Percentiles rank a stretch among this genome's conserved stretches.
Conservation (phyloP, 2,888 invertebrate species). For the Synanthedon andrenaeformis region DNA sequence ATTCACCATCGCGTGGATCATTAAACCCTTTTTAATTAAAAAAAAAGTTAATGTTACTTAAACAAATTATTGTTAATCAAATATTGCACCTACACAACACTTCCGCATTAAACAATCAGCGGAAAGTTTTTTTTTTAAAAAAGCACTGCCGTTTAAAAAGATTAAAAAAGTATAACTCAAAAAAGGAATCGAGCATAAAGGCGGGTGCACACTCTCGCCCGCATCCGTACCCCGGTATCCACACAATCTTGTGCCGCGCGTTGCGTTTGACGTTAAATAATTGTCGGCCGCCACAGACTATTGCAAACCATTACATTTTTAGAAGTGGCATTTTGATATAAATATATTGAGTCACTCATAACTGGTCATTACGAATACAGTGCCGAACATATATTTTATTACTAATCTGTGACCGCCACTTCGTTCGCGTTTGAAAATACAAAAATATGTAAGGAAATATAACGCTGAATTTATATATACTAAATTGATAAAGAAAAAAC, state of each 20-base stretch:
- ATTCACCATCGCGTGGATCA: too few species aligned
- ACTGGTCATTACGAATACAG: too few species aligned
- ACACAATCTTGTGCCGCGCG: conserved; percentile 36
- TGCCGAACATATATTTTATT: too few species aligned
- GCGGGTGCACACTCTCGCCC: conserved; percentile 3
- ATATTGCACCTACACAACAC: too few species aligned
- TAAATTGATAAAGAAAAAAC: too few species aligned
- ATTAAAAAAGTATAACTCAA: conserved; percentile 8
- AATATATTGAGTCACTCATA: too few species aligned
- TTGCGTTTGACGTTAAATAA: conserved; percentile 57
- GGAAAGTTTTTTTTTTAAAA: neutral
- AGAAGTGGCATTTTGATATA: conserved; percentile 13
- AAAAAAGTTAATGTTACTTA: too few species aligned
- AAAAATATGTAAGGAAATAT: too few species aligned
- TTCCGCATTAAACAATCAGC: too few species aligned
- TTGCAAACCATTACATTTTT: conserved; percentile 4
- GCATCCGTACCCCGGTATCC: conserved; percentile 7
- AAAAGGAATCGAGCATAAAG: conserved; percentile 19
- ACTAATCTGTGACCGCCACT: neutral
- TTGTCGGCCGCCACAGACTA: conserved; percentile 28
- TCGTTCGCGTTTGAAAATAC: neutral
- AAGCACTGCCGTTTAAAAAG: neutral
- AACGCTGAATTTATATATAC: too few species aligned
- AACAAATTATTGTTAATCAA: too few species aligned
- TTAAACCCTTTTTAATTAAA: too few species aligned